phyloP scores from a whole-genome alignment of 1,140 invertebrate genomes.

The Drosophila bocki region DNA sequence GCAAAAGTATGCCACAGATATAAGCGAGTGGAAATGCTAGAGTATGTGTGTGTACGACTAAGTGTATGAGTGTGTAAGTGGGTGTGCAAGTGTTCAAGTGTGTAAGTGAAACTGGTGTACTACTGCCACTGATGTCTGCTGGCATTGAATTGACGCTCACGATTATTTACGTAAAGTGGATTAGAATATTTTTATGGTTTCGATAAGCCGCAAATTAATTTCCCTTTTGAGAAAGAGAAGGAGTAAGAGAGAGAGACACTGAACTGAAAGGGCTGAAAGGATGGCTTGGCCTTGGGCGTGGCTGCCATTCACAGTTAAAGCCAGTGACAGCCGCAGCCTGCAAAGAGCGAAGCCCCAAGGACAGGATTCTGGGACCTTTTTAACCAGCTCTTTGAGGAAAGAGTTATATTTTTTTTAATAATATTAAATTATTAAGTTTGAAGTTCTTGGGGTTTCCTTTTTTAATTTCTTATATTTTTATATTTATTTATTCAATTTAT shows the following conservation, averaged over 20 bases:
- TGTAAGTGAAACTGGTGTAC: background rate
- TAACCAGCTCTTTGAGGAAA: too few species aligned
- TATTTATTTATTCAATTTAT: background rate
- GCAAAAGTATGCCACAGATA: conserved; percentile 45
- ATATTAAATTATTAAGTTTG: background rate
- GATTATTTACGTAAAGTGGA: conserved; percentile 65
- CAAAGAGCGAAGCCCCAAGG: conserved; percentile 1
- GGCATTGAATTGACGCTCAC: conserved; percentile 62
- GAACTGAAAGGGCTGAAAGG: background rate
- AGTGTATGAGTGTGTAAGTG: background rate
- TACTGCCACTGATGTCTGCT: conserved; percentile 36
- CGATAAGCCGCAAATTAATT: conserved; percentile 67
- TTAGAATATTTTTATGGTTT: conserved; percentile 63
- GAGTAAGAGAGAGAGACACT: background rate
- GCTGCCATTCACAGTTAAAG: conserved; percentile 2
- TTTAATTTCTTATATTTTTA: background rate
- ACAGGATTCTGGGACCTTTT: background rate
- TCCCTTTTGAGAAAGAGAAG: conserved; percentile 5
- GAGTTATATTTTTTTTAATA: background rate
- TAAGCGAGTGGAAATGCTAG: background rate
- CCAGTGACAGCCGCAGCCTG: background rate
- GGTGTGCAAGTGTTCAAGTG: background rate
- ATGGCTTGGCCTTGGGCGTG: conserved; percentile 2
- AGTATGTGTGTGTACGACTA: background rate
- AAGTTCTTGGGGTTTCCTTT: too few species aligned